These are phyloP conservation scores for Drosophila birchii DNA, from an alignment of 2,888 invertebrate species.

Conservation along the genomic window DNA sequence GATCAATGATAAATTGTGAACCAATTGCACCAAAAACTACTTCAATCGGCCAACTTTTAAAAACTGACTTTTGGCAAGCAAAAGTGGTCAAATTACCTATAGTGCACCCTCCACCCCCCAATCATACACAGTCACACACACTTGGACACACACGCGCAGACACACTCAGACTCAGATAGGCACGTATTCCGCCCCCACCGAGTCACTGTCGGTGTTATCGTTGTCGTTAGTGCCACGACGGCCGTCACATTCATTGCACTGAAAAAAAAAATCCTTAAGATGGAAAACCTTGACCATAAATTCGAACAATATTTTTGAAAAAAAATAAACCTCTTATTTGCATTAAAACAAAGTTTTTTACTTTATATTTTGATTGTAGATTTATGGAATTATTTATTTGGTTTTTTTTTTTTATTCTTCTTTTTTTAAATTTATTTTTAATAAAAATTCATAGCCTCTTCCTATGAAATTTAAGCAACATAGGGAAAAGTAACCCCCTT, in stretches of 20 bases:
- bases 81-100: too few relatives aligned
- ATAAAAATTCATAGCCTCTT: neutral
- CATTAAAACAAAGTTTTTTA: neutral
- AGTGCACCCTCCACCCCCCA: too few relatives aligned
- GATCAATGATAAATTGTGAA: too few relatives aligned
- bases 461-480: too few relatives aligned
- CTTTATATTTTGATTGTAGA: too few relatives aligned
- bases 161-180: slow-evolving; percentile 25
- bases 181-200: slow-evolving; percentile 23
- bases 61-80: too few relatives aligned
- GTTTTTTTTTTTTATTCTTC: neutral
- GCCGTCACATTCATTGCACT: slow-evolving; percentile 28
- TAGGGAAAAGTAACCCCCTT: too few relatives aligned
- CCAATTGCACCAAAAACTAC: too few relatives aligned
- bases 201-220: slow-evolving; percentile 53
- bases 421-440: too few relatives aligned
- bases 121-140: slow-evolving; percentile 2
- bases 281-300: neutral
- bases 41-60: too few relatives aligned
- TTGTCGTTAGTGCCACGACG: slow-evolving; percentile 61
- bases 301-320: neutral
- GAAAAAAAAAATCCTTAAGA: neutral
- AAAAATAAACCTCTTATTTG: neutral
- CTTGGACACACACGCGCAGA: slow-evolving; percentile 5
- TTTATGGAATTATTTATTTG: neutral